phyloP scores from a whole-genome alignment of 2,888 invertebrate genomes.

The Pterostichus niger region DNA sequence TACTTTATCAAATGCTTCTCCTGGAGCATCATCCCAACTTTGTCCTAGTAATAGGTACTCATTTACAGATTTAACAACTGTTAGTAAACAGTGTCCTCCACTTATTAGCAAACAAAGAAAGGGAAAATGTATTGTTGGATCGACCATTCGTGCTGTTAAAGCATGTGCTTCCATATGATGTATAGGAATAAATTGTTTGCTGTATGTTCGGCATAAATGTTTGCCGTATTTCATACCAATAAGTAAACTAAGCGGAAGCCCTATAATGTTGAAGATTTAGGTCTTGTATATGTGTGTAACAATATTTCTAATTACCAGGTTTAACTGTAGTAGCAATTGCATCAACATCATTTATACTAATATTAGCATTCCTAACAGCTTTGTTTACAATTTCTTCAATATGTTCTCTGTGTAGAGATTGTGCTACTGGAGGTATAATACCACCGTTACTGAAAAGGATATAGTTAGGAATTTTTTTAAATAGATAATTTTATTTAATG shows the following conservation, averaged over 20 bases:
- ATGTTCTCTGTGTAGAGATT: conserved; percentile 87
- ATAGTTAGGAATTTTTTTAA: conserved; percentile 50
- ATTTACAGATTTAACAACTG: conserved; percentile 85
- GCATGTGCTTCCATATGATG: conserved; percentile 99
- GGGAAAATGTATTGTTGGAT: conserved; percentile 87
- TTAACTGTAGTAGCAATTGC: conserved; percentile 95
- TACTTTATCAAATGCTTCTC: conserved; percentile 96
- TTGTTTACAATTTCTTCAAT: conserved; percentile 86
- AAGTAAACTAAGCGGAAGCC: conserved; percentile 87
- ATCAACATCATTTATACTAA: conserved; percentile 84
- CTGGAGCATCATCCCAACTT: conserved; percentile 92
- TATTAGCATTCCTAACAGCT: conserved; percentile 82
- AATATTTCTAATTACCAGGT: conserved; percentile 81
- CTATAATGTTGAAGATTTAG: conserved; percentile 74
- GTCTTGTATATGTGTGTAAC: background rate
- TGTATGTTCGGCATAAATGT: conserved; percentile 82
- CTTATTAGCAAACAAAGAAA: conserved; percentile 94
- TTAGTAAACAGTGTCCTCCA: conserved; percentile 94
- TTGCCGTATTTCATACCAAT: conserved; percentile 92
- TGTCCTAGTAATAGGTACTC: conserved; percentile 90
- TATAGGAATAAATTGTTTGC: conserved; percentile 94
- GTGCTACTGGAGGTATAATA: conserved; percentile 92
- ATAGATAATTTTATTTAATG: conserved; percentile 68
- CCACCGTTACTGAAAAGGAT: conserved; percentile 85
- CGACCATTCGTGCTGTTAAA: conserved; percentile 88